Evolutionary conservation across 2,113 vertebrate genomes (phyloP).

Genomic region (Otocyon megalotis): DNA sequence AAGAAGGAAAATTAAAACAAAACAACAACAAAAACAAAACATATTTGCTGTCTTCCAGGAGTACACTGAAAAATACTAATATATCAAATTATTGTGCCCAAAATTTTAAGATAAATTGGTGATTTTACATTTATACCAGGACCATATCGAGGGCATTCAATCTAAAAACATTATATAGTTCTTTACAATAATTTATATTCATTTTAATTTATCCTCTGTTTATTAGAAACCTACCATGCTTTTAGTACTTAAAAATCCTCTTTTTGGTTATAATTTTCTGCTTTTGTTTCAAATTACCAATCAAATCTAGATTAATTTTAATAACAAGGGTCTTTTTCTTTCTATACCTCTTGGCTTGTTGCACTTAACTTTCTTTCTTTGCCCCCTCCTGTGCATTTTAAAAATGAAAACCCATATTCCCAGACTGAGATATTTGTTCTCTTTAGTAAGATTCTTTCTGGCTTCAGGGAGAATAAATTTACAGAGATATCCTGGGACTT

Average conservation of each 20-base stretch:
- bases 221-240: background rate
- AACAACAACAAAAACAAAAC: background rate
- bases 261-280: conserved; percentile 51
- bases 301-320: conserved; percentile 48
- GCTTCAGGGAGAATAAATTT: conserved; percentile 75
- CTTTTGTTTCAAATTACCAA: conserved; percentile 62
- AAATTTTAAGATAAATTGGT: background rate
- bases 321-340: background rate
- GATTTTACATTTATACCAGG: background rate
- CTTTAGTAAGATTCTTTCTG: conserved; percentile 77
- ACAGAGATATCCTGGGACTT: conserved; percentile 78
- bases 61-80: background rate
- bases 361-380: conserved; percentile 21
- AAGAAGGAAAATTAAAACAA: background rate
- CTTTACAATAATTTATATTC: conserved; percentile 12
- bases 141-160: background rate
- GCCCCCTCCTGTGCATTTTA: conserved; percentile 50
- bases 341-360: conserved; percentile 20
- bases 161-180: background rate
- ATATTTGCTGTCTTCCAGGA: background rate
- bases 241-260: background rate
- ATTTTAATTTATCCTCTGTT: background rate
- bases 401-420: conserved; percentile 68
- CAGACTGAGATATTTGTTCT: conserved; percentile 76
- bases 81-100: background rate